Conservation (phyloP, 1,140 invertebrate genomes). For the Galendromus occidentalis region DNA sequence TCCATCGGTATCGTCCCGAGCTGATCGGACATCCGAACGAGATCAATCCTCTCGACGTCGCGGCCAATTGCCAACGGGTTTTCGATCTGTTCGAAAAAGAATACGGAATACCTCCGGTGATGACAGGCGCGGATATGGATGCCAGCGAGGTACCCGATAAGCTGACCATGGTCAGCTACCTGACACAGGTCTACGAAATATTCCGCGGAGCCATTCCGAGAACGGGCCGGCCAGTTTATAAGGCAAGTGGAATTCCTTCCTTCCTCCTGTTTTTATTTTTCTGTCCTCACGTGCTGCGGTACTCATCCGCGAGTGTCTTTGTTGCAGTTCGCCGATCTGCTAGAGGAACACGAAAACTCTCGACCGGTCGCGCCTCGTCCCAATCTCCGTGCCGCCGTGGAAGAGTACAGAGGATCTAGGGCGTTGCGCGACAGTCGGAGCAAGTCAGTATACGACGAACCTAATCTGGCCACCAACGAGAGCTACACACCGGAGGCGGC, state of each 20-base stretch:
- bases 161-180: constrained; percentile 52
- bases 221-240: constrained; percentile 14
- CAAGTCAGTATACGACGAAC: background rate
- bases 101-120: constrained; percentile 49
- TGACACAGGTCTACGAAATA: constrained; percentile 64
- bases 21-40: background rate
- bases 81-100: constrained; percentile 60
- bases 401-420: background rate
- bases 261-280: background rate
- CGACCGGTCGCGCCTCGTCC: background rate
- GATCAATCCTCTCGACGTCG: background rate
- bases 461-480: constrained; percentile 7
- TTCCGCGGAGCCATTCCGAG: constrained; percentile 62
- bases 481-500: background rate
- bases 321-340: background rate
- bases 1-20: constrained; percentile 35
- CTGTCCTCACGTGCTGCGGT: background rate
- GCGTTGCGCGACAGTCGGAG: background rate
- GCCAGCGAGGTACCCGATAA: constrained; percentile 47
- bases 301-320: background rate
- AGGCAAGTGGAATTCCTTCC: background rate
- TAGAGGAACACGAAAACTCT: constrained; percentile 9
- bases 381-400: background rate
- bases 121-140: constrained; percentile 59
- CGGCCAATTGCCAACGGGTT: constrained; percentile 27